Evolutionary conservation across 1,140 invertebrate species (phyloP).

Genomic region (Scaptomyza hsui): DNA sequence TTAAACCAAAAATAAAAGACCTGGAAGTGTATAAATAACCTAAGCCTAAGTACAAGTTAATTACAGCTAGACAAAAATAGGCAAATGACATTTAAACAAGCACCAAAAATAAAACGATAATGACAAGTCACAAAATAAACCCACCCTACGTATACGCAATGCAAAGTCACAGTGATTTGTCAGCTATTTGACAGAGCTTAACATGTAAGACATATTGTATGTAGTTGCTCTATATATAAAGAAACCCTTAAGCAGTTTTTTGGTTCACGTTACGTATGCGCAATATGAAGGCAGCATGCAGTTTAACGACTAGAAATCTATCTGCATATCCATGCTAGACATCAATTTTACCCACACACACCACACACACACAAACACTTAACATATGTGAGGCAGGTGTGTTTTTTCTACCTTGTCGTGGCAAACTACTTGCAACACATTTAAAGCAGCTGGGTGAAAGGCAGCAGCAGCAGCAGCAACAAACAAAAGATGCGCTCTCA

Average conservation of each 20-base stretch:
- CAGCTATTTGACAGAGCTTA: constrained; percentile 1
- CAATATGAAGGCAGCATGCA: constrained; percentile 20
- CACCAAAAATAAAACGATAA: not conserved
- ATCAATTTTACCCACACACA: constrained; percentile 41
- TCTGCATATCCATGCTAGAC: constrained; percentile 26
- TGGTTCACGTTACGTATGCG: constrained; percentile 18
- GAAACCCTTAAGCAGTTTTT: not conserved
- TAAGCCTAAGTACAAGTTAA: not conserved
- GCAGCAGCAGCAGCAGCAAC: constrained; percentile 31
- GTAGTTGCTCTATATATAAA: not conserved
- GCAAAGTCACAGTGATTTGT: not conserved
- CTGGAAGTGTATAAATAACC: constrained; percentile 5
- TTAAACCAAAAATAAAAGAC: not conserved
- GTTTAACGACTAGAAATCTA: not conserved
- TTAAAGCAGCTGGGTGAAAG: constrained; percentile 43
- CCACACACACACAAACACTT: constrained; percentile 37
- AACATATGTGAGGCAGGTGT: constrained; percentile 71
- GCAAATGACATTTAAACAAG: constrained; percentile 13
- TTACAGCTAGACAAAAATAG: constrained; percentile 4
- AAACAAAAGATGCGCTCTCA: constrained; percentile 53
- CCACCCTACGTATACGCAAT: constrained; percentile 1
- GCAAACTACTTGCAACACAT: constrained; percentile 64
- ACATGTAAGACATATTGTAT: not conserved
- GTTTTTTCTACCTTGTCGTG: constrained; percentile 36
- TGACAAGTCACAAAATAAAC: not conserved